Base-by-base conservation (phyloP, 2,888 invertebrate genomes). In the Argyra leucocephala region DNA sequence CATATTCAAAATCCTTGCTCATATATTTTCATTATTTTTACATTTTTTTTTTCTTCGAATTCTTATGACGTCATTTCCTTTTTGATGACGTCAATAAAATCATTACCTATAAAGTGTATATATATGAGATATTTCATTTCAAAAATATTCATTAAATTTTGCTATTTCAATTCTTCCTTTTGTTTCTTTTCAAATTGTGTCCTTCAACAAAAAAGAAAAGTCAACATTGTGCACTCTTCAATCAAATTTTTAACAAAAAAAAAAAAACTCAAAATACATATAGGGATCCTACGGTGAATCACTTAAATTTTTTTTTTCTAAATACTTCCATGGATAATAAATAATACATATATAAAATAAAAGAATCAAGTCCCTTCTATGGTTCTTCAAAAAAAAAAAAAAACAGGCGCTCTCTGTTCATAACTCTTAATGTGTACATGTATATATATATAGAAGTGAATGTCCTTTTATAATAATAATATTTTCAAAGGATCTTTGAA, bases 261-360 rank as follows among this genome's bases (percentile, higher is more conserved):
- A 3, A 48, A 48, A 15, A 9, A 48, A 48, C 15, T 15, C 12
- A 48, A 12, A 48, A 48, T 48, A n/a, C n/a, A n/a, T n/a, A n/a
- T n/a, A 48, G 18, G 48, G 48, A 48, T 48, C 48, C 48, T 48
- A 48, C 48, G 48, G 15, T 48, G 48, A 48, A 48, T 48, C 48
- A 48, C 48, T 48, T 48, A 48, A 48, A 48, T 48, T 2, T 48
- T 48, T 6, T n/a, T 48, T 48, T 48, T 48, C 31, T 31, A 31
- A 48, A 48, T 48, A 48, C 48, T 48, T 48, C 18, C 48, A 48
- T 18, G 48, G 48, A 48, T 48, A 48, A 48, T 48, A 48, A 48
- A 48, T 48, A 48, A 48, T 48, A 48, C 18, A 48, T n/a, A 37
- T 15, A 37, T 37, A 12, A 37, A 37, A 48, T 18, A 48, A 48